Percentiles rank a stretch among this genome's conserved stretches.
These are phyloP conservation scores for Felis chaus DNA, from an alignment of 2,113 vertebrate species.

Conservation along the genomic window DNA sequence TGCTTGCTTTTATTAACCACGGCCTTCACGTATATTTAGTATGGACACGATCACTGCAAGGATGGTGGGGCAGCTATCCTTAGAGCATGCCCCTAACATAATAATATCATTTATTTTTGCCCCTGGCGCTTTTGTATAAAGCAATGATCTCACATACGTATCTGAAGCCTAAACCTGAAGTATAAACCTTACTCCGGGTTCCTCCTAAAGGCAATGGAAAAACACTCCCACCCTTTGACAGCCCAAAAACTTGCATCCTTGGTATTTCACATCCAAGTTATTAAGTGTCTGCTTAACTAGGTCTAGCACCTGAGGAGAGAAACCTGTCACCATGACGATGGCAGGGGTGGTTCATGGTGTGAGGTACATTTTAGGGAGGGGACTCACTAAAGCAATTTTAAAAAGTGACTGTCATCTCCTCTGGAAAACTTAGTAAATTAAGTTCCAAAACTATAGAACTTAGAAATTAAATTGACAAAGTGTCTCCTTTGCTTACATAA, in stretches of 20 bases:
- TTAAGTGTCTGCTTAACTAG: background rate
- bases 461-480: background rate
- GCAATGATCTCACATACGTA: background rate
- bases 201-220: background rate
- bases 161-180: background rate
- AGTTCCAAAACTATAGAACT: background rate
- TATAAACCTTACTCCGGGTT: background rate
- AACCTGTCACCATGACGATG: rapidly evolving
- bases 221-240: background rate
- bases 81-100: background rate
- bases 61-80: too few species aligned
- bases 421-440: background rate
- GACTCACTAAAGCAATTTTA: background rate
- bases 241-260: background rate
- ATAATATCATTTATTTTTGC: background rate
- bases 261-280: too few species aligned
- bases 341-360: background rate
- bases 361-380: background rate
- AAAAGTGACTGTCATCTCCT: background rate
- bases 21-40: background rate
- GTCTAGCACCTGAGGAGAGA: background rate
- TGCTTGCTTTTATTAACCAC: background rate
- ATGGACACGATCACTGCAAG: background rate
- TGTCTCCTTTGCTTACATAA: background rate
- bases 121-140: background rate